These are phyloP conservation scores for Zophobas morio DNA, from an alignment of 1,140 invertebrate species.

Conservation along the genomic window DNA sequence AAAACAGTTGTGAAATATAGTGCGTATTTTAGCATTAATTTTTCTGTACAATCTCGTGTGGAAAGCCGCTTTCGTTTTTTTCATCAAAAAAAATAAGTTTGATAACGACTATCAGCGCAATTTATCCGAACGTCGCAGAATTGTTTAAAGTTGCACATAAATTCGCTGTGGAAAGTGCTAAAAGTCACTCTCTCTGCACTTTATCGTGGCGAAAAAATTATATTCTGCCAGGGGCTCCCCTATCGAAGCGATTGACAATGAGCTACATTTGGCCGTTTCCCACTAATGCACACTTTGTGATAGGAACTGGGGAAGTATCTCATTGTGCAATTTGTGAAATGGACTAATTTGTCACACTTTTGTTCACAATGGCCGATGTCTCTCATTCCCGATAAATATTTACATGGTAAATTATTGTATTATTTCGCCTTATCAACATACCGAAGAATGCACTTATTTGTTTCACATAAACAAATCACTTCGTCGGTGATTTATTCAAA, in stretches of 20 bases:
- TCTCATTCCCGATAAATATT: not conserved
- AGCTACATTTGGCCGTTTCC: slow-evolving; percentile 12
- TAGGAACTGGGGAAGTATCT: slow-evolving; percentile 18
- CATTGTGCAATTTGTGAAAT: slow-evolving; percentile 33
- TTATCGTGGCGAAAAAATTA: slow-evolving; percentile 9
- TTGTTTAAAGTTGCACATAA: not conserved
- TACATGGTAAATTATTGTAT: too few species aligned
- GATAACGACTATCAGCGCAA: too few species aligned
- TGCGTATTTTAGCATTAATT: too few species aligned
- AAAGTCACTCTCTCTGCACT: not conserved
- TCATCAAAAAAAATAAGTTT: too few species aligned
- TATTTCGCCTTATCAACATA: too few species aligned
- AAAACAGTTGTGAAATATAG: too few species aligned
- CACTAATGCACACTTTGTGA: slow-evolving; percentile 34
- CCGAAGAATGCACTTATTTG: not conserved
- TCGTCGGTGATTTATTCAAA: slow-evolving; percentile 9
- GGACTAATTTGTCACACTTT: slow-evolving; percentile 26
- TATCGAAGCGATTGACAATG: slow-evolving; percentile 13
- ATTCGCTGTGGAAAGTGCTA: slow-evolving; percentile 5
- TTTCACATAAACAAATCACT: not conserved
- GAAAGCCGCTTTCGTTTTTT: too few species aligned
- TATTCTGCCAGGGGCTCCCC: not conserved
- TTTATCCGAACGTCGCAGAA: too few species aligned
- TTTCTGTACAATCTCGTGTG: too few species aligned
- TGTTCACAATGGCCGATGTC: not conserved